Evolutionary conservation across 2,797 vertebrate species (phyloP).

Genomic region (Gouania willdenowi): DNA sequence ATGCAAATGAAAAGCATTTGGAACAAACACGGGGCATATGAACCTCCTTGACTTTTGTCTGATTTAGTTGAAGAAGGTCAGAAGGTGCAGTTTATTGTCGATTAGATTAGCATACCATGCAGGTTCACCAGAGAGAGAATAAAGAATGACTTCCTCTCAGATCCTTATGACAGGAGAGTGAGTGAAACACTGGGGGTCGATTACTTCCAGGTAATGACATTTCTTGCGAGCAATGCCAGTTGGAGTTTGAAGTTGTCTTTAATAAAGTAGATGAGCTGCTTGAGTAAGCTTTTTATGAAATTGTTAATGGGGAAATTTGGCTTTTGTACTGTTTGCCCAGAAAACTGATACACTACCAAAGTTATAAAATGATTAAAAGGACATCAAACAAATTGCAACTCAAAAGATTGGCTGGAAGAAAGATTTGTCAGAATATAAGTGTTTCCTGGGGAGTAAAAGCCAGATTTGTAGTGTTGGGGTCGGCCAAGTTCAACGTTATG

Average conservation of each 20-base stretch:
- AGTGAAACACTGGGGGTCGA: slow-evolving; percentile 24
- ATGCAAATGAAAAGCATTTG: slow-evolving; percentile 13
- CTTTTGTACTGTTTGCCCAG: background rate
- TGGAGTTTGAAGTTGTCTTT: slow-evolving; percentile 16
- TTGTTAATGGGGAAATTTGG: slow-evolving; percentile 6
- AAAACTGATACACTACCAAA: background rate
- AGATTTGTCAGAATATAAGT: background rate
- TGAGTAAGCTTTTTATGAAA: slow-evolving; percentile 13
- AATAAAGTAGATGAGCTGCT: slow-evolving; percentile 10
- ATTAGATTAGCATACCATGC: slow-evolving; percentile 21
- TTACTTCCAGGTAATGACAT: slow-evolving; percentile 44
- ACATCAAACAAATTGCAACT: background rate
- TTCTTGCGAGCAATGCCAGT: slow-evolving; percentile 26
- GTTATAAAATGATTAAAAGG: background rate
- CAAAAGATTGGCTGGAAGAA: no score
- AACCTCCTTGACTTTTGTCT: slow-evolving; percentile 32
- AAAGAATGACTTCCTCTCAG: slow-evolving; percentile 34
- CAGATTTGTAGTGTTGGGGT: slow-evolving; percentile 1
- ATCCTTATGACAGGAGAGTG: slow-evolving; percentile 28
- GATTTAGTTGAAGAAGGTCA: slow-evolving; percentile 28
- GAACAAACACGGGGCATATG: slow-evolving; percentile 4
- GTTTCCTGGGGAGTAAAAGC: slow-evolving; percentile 1
- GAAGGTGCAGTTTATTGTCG: slow-evolving; percentile 23
- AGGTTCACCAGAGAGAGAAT: slow-evolving; percentile 27
- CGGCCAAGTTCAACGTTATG: background rate